Percentiles rank a stretch among this genome's conserved stretches.
Conservation (phyloP, 2,113 vertebrate species). For the Petaurus breviceps region DNA sequence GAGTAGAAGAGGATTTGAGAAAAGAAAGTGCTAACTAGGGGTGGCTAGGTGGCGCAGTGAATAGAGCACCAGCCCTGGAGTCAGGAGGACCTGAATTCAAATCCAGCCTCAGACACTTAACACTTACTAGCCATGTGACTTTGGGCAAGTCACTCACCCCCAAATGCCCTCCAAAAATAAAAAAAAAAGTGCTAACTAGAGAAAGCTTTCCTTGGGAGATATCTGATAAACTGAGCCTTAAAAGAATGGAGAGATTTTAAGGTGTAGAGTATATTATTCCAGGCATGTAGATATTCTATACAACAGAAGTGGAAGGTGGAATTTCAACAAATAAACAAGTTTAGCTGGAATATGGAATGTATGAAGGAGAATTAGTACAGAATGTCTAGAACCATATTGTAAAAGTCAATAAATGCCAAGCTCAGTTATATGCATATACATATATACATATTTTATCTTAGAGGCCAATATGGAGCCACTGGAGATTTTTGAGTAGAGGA, state of each 20-base stretch:
- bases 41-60: too few relatives aligned
- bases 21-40: neutral
- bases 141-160: too few relatives aligned
- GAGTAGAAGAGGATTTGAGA: neutral
- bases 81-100: too few relatives aligned
- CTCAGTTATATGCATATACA: neutral
- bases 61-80: too few relatives aligned
- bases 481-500: neutral
- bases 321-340: neutral
- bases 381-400: neutral
- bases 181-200: too few relatives aligned
- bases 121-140: too few relatives aligned
- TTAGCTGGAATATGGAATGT: neutral
- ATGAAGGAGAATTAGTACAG: neutral
- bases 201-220: neutral
- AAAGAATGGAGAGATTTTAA: neutral
- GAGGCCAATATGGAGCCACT: neutral
- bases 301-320: neutral
- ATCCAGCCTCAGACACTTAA: too few relatives aligned
- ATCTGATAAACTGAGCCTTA: neutral
- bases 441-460: neutral
- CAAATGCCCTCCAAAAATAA: too few relatives aligned
- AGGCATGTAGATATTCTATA: neutral
- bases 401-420: neutral
- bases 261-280: neutral